Evolutionary conservation across 2,113 vertebrate genomes (phyloP).

Genomic region (Vulpes lagopus): DNA sequence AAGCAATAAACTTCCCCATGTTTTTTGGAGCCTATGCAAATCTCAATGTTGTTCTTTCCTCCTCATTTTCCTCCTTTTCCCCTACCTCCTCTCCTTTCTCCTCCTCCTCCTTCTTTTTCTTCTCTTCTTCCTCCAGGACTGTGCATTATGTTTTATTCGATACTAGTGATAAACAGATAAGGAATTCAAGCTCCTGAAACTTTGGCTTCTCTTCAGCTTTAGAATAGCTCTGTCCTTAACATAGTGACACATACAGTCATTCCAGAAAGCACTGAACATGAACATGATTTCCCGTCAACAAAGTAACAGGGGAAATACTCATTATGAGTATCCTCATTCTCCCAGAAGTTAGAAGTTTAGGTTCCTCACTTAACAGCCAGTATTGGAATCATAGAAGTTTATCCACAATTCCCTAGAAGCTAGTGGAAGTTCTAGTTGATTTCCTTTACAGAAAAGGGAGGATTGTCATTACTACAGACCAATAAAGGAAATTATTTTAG

Average conservation of each 20-base stretch:
- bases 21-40: not conserved
- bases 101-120: not conserved
- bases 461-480: not conserved
- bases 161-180: not conserved
- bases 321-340: not conserved
- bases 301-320: not conserved
- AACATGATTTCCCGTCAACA: not conserved
- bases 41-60: not conserved
- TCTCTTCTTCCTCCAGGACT: not conserved
- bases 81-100: not conserved
- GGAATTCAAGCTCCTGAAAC: not conserved
- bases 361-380: not conserved
- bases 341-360: not conserved
- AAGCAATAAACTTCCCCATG: not conserved
- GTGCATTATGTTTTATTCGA: not conserved
- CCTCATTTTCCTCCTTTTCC: not conserved
- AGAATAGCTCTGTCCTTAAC: not conserved
- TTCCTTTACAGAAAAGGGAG: not conserved
- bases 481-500: conserved; percentile 7
- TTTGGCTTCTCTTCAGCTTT: not conserved
- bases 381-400: not conserved
- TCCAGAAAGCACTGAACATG: not conserved
- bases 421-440: not conserved
- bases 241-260: not conserved
- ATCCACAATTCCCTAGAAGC: not conserved